Conservation (phyloP, 2,797 vertebrate species). For the Clarias pachynema region DNA sequence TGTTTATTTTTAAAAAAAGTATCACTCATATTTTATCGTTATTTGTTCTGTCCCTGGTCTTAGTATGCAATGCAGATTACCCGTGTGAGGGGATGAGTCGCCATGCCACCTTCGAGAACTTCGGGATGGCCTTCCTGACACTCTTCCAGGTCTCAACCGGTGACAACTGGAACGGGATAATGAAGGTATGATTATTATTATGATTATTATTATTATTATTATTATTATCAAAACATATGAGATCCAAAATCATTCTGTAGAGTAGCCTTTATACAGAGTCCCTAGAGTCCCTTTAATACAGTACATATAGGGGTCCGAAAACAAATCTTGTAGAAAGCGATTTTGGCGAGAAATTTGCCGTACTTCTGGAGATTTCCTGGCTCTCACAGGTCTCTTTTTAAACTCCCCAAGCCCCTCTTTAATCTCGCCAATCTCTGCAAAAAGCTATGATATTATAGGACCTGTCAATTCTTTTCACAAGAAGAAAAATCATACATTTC, state of each 20-base stretch:
- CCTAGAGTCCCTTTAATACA: too few relatives aligned
- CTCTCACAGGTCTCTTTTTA: too few relatives aligned
- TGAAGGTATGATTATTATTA: constrained; percentile 83
- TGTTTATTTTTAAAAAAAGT: background rate
- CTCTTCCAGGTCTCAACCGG: constrained; percentile 96
- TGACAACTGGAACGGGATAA: constrained; percentile 98
- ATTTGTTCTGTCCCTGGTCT: background rate
- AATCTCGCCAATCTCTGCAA: too few relatives aligned
- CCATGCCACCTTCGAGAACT: constrained; percentile 96
- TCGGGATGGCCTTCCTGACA: constrained; percentile 96
- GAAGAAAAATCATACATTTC: too few relatives aligned
- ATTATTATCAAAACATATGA: background rate
- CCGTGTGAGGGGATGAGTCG: constrained; percentile 97
- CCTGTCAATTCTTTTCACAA: too few relatives aligned
- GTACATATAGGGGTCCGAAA: too few relatives aligned
- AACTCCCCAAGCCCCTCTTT: too few relatives aligned
- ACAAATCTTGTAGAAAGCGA: too few relatives aligned
- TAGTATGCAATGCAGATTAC: constrained; percentile 92
- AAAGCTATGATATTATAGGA: too few relatives aligned
- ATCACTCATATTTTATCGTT: background rate
- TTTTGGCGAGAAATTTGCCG: too few relatives aligned
- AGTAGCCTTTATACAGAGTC: background rate
- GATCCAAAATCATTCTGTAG: background rate
- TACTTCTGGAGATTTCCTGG: too few relatives aligned
- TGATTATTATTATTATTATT: background rate